These are phyloP conservation scores for Micronycteris hirsuta DNA, from an alignment of 2,113 vertebrate species.

Conservation along the genomic window DNA sequence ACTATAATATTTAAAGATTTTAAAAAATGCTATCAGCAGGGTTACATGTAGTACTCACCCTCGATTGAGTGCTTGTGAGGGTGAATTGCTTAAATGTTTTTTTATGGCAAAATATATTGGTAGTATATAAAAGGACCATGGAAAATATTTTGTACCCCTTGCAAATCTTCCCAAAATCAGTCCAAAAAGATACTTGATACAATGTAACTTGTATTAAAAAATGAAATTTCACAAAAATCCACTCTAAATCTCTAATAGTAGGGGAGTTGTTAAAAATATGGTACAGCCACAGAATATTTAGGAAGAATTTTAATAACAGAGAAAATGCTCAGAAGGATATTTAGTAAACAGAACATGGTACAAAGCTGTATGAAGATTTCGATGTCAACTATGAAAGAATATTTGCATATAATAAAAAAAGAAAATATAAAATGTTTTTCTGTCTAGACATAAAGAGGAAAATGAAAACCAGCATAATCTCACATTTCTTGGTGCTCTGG, in stretches of 20 bases:
- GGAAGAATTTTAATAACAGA: not conserved
- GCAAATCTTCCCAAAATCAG: not conserved
- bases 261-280: not conserved
- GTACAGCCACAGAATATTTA: not conserved
- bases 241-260: slow-evolving; percentile 18
- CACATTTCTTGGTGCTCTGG: not conserved
- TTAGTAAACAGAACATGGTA: not conserved
- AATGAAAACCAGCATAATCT: not conserved
- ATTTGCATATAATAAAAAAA: not conserved
- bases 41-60: not conserved
- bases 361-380: not conserved
- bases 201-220: slow-evolving; percentile 14
- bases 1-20: not conserved
- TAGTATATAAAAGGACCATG: not conserved
- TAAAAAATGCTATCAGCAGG: not conserved
- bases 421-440: not conserved
- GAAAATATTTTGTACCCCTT: slow-evolving; percentile 3
- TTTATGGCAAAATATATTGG: not conserved
- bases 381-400: not conserved
- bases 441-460: not conserved
- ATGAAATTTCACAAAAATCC: not conserved
- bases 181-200: not conserved
- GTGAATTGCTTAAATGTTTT: not conserved
- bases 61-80: not conserved
- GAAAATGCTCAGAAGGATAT: not conserved